Evolutionary conservation across 2,888 invertebrate genomes (phyloP), one percentile per base, ranked within the genome.

Genomic region (Chrysolina americana): DNA sequence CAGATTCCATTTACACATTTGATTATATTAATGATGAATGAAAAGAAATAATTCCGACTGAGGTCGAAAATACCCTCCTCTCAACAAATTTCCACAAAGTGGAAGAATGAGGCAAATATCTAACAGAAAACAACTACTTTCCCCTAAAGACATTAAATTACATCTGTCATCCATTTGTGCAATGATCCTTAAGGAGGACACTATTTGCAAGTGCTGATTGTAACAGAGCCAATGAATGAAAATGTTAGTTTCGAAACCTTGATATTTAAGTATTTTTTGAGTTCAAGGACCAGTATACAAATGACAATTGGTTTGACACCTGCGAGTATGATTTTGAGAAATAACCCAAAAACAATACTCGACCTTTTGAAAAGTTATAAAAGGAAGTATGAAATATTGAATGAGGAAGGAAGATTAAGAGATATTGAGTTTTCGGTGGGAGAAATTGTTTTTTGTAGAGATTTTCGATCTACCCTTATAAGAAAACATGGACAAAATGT

Each of bases 1-100:
- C 81, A 2, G 77, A 70, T 21, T 81, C 79, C 70, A 64, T 75
- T 36, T 80, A 75, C 70, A 73, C 74, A 1, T 71, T 80, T 21
- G 11, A 28, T 4, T 76, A 78, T 41, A 63, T 80, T 6, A 78
- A 74, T 13, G 48, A 19, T 13, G n/a, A n/a, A n/a, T n/a, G n/a
- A n/a, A n/a, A n/a, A 13, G 2, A 47, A n/a, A n/a, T 56, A 56
- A 56, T n/a, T n/a, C n/a, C 2, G 21, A 21, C 10, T 6, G 8
- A n/a, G n/a, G n/a, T n/a, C n/a, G n/a, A n/a, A n/a, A n/a, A n/a
- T n/a, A n/a, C n/a, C n/a, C n/a, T n/a, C 56, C 56, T 15, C 6
- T 56, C 19, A 4, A 56, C 3, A 21, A 11, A 56, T 6, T 21
- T n/a, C 6, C 1, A 56, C 1, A 21, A 56, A 15, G 0, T 21